Base-by-base conservation (phyloP, 2,113 vertebrate genomes). In the Ancistrus triradiatus region DNA sequence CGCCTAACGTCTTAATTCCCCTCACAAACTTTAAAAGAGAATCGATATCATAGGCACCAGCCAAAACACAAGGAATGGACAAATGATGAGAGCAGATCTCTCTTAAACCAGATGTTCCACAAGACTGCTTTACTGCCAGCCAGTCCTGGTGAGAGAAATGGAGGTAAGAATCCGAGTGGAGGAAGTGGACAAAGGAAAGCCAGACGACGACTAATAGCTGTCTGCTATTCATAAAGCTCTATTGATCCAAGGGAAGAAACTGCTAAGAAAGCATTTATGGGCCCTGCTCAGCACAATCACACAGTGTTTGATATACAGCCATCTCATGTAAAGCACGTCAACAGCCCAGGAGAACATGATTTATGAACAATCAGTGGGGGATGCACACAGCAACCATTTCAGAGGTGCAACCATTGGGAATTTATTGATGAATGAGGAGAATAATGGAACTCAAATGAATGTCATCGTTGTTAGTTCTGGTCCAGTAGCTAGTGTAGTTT, bases 241-340 rank as follows among this genome's bases (percentile, higher is more conserved):
- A 69, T 74, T 19, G 60, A 72, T 64, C 40, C 69, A 25, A 8
- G 15, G 50, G 13, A 52, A 59, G 15, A 64, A 68, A 75, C 3
- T 25, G 17, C 59, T 46, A 56, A 22, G 40, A 35, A 66, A 51
- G 47, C 52, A 47, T 63, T 22, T 53, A 48, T 38, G 15, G 17
- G 49, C 40, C n/a, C 49, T 35, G 55, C 44, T 33, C 61, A 69
- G 61, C 66, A 73, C 28, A 73, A 56, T 65, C 38, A 17, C 40
- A 55, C 31, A 38, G 28, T 55, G 42, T 59, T 27, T 65, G 49
- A 73, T 69, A 27, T 55, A 43, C 38, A 55, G 33, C 49, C 10
- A 21, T 9, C 42, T 56, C 50, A 33, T 48, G 50, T 62, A 28
- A 28, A 46, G 38, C 63, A 49, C 49, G 63, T 27, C 52, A 55